Base-by-base conservation (phyloP, 2,113 vertebrate genomes). In the Pluvialis apricaria region DNA sequence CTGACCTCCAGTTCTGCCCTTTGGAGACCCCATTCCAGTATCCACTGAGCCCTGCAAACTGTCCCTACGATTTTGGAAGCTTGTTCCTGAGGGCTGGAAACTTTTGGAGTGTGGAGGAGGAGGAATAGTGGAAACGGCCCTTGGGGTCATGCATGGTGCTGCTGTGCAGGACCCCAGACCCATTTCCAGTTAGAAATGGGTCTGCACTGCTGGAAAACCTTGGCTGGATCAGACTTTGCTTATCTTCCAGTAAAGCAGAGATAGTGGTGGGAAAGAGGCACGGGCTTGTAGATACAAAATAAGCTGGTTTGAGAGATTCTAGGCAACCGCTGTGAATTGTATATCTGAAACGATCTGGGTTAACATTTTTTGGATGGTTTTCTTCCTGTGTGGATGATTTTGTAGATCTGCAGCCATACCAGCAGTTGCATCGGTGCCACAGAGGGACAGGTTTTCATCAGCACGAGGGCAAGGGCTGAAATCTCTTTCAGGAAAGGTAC, bases 111-210 rank as follows among this genome's bases (percentile, higher is more conserved):
- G 5, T 58, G 32, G 22, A 65, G 38, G 21, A 86, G 36, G 26
- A 82, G 28, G 29, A 71, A 71, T 32, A 47, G 24, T 68, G 6
- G 14, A 84, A 91, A 66, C 7, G 7, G 11, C n/a, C 12, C 36
- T 36, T 36, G 40, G 24, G 4, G 13, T 82, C 6, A 32, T 3
- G 10, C 8, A 2, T 18, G 12, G 9, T 76, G 31, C 26, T 79
- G 42, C 22, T 1, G 1, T 15, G 20, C 0, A 1, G 34, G 11
- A 77, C 28, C 19, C 20, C 28, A 47, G 34, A 52, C 12, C 26
- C 4, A 0, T 54, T 70, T 94, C 45, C 45, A 92, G 8, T 38
- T 80, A n/a, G 45, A 45, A 45, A 45, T 19, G 17, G 45, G 45
- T 45, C n/a, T 71, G 66, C 32, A 68, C 5, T 57, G 44, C 10